Percentiles rank a stretch among this genome's conserved stretches.
Conservation (phyloP, 2,113 vertebrate genomes). For the Callocephalon fimbriatum region DNA sequence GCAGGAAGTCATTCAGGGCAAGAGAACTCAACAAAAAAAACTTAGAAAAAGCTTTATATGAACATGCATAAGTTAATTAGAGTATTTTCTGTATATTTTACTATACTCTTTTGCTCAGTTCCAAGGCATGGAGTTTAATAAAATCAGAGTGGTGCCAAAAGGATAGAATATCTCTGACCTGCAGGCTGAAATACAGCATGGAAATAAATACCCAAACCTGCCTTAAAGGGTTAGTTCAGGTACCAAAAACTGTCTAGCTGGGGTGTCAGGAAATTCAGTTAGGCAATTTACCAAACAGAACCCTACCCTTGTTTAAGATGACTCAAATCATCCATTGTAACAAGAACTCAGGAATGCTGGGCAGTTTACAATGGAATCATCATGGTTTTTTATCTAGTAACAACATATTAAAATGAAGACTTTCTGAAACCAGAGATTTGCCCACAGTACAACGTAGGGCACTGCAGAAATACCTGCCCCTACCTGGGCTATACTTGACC, state of each 20-base stretch:
- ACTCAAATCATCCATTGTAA: constrained; percentile 17
- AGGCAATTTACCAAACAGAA: not conserved
- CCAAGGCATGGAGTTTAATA: not conserved
- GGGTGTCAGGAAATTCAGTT: not conserved
- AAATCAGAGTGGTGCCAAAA: not conserved
- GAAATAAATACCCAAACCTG: not conserved
- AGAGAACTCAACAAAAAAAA: constrained; percentile 30
- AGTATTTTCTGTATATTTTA: not conserved
- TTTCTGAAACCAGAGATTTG: not conserved
- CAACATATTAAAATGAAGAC: not conserved
- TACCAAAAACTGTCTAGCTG: not conserved
- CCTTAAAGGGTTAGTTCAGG: not conserved
- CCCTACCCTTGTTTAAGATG: constrained; percentile 16
- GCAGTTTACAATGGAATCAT: not conserved
- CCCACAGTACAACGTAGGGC: not conserved
- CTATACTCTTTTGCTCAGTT: not conserved
- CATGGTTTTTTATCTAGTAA: not conserved
- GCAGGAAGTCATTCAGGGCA: not conserved
- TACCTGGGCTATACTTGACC: not conserved
- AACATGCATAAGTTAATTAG: not conserved
- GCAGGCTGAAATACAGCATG: not conserved
- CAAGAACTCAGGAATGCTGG: not conserved
- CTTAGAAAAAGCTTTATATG: constrained; percentile 24
- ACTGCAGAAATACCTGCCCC: not conserved
- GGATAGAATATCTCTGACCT: not conserved